Evolutionary conservation across 2,888 invertebrate species (phyloP).

Genomic region (Sycophila texana): DNA sequence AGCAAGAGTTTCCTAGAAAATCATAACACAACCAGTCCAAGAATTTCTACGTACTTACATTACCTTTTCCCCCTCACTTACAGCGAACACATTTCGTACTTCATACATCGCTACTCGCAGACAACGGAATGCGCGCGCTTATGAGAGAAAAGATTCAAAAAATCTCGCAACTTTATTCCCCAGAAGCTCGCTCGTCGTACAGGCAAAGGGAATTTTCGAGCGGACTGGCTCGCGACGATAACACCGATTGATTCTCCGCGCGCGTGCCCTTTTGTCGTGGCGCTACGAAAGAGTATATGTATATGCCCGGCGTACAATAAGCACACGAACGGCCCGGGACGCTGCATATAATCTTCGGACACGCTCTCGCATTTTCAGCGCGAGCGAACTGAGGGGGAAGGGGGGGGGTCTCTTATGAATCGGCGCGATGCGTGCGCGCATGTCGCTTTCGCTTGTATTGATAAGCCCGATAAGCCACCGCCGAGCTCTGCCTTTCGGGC

Average conservation of each 20-base stretch:
- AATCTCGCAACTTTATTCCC: no score
- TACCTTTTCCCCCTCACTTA: no score
- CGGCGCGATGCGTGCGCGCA: slow-evolving; percentile 17
- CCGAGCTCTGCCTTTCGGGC: slow-evolving; percentile 30
- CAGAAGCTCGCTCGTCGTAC: no score
- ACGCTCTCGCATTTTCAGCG: slow-evolving; percentile 27
- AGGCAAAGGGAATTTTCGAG: slow-evolving; percentile 39
- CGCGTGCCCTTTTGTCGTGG: slow-evolving; percentile 30
- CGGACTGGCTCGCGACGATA: slow-evolving; percentile 35
- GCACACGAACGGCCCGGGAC: not conserved
- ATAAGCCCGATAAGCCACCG: slow-evolving; percentile 53
- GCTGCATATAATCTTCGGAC: slow-evolving; percentile 30
- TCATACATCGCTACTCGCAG: no score
- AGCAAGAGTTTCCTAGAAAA: no score
- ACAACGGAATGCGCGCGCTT: no score
- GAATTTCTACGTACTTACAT: no score
- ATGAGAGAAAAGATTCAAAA: no score
- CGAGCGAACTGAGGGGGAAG: not conserved
- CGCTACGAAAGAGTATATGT: not conserved
- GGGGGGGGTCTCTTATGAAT: slow-evolving; percentile 28
- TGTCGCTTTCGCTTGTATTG: slow-evolving; percentile 37
- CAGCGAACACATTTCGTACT: no score
- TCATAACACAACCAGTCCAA: no score
- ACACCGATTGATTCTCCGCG: slow-evolving; percentile 29
- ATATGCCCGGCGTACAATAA: not conserved